Base-by-base conservation (phyloP, 2,797 vertebrate genomes). In the Setipinna tenuifilis region DNA sequence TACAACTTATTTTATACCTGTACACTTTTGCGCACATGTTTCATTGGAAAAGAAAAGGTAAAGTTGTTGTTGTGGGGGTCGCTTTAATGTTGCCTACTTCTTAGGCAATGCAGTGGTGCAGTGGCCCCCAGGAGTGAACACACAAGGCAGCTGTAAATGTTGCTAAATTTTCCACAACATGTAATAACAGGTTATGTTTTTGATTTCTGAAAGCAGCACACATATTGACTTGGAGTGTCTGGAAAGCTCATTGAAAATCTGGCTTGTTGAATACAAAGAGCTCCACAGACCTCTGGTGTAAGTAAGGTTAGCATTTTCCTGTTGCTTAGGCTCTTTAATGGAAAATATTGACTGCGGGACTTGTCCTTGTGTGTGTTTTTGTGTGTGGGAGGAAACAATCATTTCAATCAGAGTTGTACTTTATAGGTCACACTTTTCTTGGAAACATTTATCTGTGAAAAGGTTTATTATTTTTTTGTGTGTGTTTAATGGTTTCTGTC, bases 281-380 rank as follows among this genome's bases (percentile, higher is more conserved):
- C 83, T 75, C 44, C 44, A 31, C 61, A 19, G 62, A 82, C 11
- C 25, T 31, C 62, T 48, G 44, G 61, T 21, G 19, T 5, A 23
- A 65, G 23, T 65, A 75, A 75, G 68, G 68, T 75, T 28, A 75
- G 68, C 28, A 54, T 35, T 75, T 75, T 7, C 68, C 25, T 35
- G 68, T 75, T 75, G 68, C 68, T 75, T 17, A 75, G 28, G 28
- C 68, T 75, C 28, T 17, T 35, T 35, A 75, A 75, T 75, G 31
- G 68, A 75, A 75, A 35, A 75, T 75, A 75, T 75, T 35, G 28
- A 75, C 35, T 19, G 68, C 6, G 68, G 68, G 62, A 65, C 31
- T 75, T 75, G 28, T 75, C 68, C 31, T 75, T 75, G 68, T 75
- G 68, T 75, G 16, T 75, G 68, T 35, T 75, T 54, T 41, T 65